Percentiles rank a stretch among this genome's conserved stretches.
Evolutionary conservation across 2,797 vertebrate species (phyloP).

Genomic region (Peromyscus aztecus): DNA sequence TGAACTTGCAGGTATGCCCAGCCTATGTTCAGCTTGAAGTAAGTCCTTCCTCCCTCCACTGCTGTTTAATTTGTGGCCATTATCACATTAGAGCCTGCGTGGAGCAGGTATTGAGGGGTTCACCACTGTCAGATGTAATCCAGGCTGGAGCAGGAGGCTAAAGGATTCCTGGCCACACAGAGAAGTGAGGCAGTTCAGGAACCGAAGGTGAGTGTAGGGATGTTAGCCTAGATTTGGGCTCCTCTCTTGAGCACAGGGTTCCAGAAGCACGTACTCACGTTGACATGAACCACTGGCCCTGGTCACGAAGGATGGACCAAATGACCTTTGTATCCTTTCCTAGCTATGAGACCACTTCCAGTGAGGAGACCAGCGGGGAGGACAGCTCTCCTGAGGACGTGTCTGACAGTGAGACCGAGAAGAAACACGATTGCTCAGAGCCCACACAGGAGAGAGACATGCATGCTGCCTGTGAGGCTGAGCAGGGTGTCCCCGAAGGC

Average conservation of each 20-base stretch:
- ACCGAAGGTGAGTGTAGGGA: not conserved
- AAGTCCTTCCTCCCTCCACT: not conserved
- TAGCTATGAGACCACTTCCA: slow-evolving; percentile 98
- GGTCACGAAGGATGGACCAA: slow-evolving; percentile 60
- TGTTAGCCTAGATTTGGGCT: not conserved
- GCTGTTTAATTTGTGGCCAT: not conserved
- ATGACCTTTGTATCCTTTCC: slow-evolving; percentile 82
- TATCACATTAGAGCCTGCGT: not conserved
- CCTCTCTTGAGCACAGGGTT: not conserved
- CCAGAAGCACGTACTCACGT: not conserved
- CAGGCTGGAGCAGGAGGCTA: not conserved
- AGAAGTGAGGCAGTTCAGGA: not conserved
- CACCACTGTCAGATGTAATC: not conserved
- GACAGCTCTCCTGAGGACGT: slow-evolving; percentile 90
- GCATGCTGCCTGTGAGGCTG: slow-evolving; percentile 14
- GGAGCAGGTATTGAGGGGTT: not conserved
- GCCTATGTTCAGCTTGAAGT: not conserved
- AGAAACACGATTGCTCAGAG: slow-evolving; percentile 33
- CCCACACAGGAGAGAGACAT: not conserved
- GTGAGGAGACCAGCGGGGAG: slow-evolving; percentile 96
- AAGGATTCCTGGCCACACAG: not conserved
- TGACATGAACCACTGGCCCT: not conserved
- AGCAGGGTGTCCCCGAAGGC: not conserved
- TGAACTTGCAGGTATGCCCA: not conserved
- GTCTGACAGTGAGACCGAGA: slow-evolving; percentile 84